A percentile compares a stretch with the other conserved stretches of the same genome.
Conservation (phyloP, 2,888 invertebrate genomes). For the Ganaspis brasiliensis region DNA sequence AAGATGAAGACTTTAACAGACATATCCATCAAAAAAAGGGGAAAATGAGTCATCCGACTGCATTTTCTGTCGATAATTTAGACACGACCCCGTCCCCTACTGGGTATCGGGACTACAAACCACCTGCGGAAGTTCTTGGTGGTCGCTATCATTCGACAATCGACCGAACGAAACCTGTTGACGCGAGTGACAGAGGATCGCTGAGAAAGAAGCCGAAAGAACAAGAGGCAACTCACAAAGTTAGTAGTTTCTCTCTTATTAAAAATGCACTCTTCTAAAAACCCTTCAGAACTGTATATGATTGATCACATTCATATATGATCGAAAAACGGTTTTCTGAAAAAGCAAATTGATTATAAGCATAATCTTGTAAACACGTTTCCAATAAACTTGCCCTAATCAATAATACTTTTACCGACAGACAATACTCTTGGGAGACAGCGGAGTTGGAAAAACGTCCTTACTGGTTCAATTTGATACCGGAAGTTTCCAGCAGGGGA, state of each 20-base stretch:
- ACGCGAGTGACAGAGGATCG: slow-evolving; percentile 54
- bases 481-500: slow-evolving; percentile 93
- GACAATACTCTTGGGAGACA: slow-evolving; percentile 97
- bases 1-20: neutral
- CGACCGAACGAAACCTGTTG: slow-evolving; percentile 58
- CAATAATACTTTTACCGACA: slow-evolving; percentile 79
- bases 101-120: slow-evolving; percentile 90
- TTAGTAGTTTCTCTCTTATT: slow-evolving; percentile 54
- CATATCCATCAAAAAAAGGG: neutral
- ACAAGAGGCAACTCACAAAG: slow-evolving; percentile 74
- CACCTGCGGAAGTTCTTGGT: slow-evolving; percentile 85
- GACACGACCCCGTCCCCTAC: slow-evolving; percentile 86
- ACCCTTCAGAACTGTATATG: too few relatives aligned
- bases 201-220: slow-evolving; percentile 68
- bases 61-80: neutral
- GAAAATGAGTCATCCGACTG: neutral
- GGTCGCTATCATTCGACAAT: slow-evolving; percentile 68
- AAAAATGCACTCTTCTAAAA: neutral
- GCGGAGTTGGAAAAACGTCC: slow-evolving; percentile 96
- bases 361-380: too few relatives aligned
- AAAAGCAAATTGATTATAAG: too few relatives aligned
- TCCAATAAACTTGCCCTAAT: too few relatives aligned
- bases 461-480: slow-evolving; percentile 96
- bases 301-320: too few relatives aligned
- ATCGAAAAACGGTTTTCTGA: too few relatives aligned